Evolutionary conservation across 2,797 vertebrate genomes (phyloP), one percentile per base, ranked within the genome.

Genomic region (Pseudopleuronectes americanus): DNA sequence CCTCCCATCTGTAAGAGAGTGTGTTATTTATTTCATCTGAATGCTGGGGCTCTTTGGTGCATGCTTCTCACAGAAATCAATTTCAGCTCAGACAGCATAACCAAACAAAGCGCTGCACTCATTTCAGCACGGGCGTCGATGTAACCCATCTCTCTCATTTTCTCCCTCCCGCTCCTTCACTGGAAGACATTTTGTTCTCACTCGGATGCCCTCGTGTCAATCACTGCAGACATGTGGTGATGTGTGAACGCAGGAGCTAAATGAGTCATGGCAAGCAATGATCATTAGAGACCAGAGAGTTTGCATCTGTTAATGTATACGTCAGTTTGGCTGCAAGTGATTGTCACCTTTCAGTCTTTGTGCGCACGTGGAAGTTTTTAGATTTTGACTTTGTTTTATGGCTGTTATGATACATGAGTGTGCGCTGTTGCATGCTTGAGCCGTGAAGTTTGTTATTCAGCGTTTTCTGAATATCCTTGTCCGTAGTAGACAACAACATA

Each of bases 171-270:
- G 87, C 85, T 87, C 84, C 86, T 88, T 85, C 80, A 87, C 87
- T 81, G 86, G 90, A 81, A 91, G 92, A 94, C 92, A 93, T 94
- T 93, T 93, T 94, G 91, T 93, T 94, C 90, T 92, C 90, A 83
- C 90, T 90, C 91, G 86, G 82, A 91, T 85, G 85, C 88, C 89
- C 92, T 92, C 90, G 90, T 93, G 92, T 92, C 93, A 92, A 89
- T 93, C 93, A 93, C 82, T 59, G 71, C 81, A 86, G 89, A 85
- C 88, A 68, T 85, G 87, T 87, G 89, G 77, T 90, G 88, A 92
- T 89, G 91, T 93, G 92, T 91, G 90, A 92, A 89, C 78, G 89
- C 89, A 85, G 87, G 87, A 84, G 86, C 84, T 90, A 90, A 92
- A 92, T 89, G 90, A 86, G 74, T 84, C 87, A 89, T 84, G 76